Percentiles rank a stretch among this genome's conserved stretches.
Conservation (phyloP, 2,113 vertebrate genomes). For the Rhea americana region DNA sequence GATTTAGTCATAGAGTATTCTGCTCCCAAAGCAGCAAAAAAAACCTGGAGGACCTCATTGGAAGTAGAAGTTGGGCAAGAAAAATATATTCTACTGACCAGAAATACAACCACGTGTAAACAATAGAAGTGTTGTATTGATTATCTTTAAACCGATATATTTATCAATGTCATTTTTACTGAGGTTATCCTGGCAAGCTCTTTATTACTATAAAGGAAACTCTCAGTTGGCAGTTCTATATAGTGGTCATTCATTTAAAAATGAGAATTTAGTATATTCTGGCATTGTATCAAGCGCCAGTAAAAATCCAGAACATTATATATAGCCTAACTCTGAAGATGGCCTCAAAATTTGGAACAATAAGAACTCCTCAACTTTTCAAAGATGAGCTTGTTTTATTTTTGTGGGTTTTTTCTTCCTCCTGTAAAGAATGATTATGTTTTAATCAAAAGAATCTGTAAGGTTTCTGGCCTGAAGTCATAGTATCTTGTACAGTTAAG, state of each 20-base stretch:
- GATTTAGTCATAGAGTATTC: background rate
- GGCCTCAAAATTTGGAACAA: constrained; percentile 16
- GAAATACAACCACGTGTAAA: constrained; percentile 37
- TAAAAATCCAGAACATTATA: background rate
- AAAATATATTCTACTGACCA: background rate
- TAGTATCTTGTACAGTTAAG: background rate
- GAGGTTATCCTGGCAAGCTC: constrained; percentile 33
- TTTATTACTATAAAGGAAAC: constrained; percentile 29
- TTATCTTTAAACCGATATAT: constrained; percentile 14
- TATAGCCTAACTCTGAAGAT: background rate
- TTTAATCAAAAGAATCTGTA: constrained; percentile 10
- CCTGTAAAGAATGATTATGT: background rate
- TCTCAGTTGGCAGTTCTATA: background rate
- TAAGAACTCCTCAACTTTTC: background rate
- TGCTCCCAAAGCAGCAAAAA: constrained; percentile 5
- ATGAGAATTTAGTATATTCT: constrained; percentile 48
- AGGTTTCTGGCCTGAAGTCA: background rate
- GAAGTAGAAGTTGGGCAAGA: background rate
- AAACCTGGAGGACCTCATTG: background rate
- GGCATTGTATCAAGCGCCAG: background rate
- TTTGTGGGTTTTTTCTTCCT: background rate
- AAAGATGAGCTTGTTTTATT: background rate
- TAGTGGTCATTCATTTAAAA: constrained; percentile 30
- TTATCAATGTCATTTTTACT: constrained; percentile 3
- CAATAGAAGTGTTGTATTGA: constrained; percentile 5